Base-by-base conservation (phyloP, 92 coral and sea anemone species). In the Montipora capitata region DNA sequence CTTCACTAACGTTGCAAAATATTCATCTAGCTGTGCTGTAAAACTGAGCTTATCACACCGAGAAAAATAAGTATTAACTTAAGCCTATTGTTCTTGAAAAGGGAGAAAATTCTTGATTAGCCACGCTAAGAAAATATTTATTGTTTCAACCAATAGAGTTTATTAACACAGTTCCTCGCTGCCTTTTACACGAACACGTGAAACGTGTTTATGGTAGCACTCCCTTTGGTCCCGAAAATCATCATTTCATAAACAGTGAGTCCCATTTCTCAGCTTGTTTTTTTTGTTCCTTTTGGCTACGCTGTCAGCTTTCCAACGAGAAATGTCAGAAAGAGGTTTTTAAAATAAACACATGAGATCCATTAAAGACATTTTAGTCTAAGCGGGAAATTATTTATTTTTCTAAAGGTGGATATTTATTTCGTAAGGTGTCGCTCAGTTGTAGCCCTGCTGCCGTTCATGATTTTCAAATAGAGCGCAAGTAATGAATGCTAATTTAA, bases 401-500 rank as follows among this genome's bases (percentile, higher is more conserved):
- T 35, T 62, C 61, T 38, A 8, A 10, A 42, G 8, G 15, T 40
- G 67, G 41, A 56, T 57, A 41, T 42, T 40, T 13, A 40, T 13
- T 17, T 54, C n/a, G 5, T 0, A 14, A 52, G 68, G 39, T 20
- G 27, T 40, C 12, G 13, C 40, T 49, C 57, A 27, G 35, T 82
- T 39, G 43, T 48, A 68, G 63, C 40, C 40, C 84, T 16, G 40
- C 38, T 80, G 66, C 38, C 35, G 49, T 51, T 27, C 75, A 2
- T 27, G 35, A 48, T 80, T 65, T 2, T 49, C 10, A 15, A 40
- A 54, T n/a, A 81, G 35, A 41, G 52, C 40, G 49, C 52, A 45
- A 68, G 41, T 58, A 56, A 72, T 57, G 52, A 73, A 83, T 83
- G 80, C 72, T 71, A 83, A 72, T 83, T 83, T 72, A 57, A 71